Conservation (phyloP, 2,113 vertebrate genomes). For the Calidris pygmaea region DNA sequence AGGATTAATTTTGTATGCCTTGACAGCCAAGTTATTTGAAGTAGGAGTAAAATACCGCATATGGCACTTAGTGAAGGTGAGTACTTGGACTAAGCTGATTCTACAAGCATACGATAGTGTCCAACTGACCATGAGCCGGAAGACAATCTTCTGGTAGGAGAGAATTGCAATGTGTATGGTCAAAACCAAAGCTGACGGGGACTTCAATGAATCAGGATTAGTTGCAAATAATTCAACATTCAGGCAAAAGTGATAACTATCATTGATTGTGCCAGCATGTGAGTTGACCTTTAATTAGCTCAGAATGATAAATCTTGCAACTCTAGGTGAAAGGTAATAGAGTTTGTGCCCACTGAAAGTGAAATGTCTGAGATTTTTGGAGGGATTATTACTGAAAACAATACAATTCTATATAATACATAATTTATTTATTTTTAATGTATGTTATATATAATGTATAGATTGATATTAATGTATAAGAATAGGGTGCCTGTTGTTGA, state of each 20-base stretch:
- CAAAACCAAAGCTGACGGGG: neutral
- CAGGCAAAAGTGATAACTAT: neutral
- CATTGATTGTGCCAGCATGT: neutral
- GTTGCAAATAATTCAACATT: neutral
- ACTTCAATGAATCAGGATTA: neutral
- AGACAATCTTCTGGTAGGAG: neutral
- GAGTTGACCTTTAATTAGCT: neutral
- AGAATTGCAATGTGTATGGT: neutral
- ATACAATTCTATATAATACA: neutral
- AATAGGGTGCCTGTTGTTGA: neutral
- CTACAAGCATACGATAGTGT: fast-evolving
- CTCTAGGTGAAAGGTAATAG: neutral
- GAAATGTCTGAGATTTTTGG: neutral
- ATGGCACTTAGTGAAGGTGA: neutral
- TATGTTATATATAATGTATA: neutral
- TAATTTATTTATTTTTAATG: neutral
- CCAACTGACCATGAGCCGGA: neutral
- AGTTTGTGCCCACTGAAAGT: neutral
- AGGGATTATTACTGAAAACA: neutral
- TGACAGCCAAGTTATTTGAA: neutral
- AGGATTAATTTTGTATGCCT: constrained; percentile 8
- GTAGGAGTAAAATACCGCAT: neutral
- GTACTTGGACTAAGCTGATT: neutral
- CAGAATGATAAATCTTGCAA: neutral
- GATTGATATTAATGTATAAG: neutral